Conservation (phyloP, 2,888 invertebrate species). For the Herminia tarsipennalis region DNA sequence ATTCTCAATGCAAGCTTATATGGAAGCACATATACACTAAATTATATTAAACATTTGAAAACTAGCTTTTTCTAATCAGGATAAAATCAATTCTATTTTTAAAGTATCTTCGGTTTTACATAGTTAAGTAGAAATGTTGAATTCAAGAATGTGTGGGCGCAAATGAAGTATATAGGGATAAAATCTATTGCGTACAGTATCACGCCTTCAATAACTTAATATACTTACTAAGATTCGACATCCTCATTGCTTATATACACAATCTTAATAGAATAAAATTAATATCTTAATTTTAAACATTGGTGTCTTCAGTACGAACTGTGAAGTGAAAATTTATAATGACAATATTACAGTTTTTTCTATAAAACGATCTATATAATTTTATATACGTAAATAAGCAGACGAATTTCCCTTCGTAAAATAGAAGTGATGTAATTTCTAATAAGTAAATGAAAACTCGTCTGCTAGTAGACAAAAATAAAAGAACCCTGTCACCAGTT, state of each 20-base stretch:
- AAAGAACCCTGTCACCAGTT: slow-evolving; percentile 82
- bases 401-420: slow-evolving; percentile 69
- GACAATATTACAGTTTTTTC: slow-evolving; percentile 45
- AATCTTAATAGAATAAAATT: slow-evolving; percentile 30
- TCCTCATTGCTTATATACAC: slow-evolving; percentile 42
- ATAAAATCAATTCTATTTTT: slow-evolving; percentile 15
- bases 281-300: slow-evolving; percentile 46
- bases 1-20: slow-evolving; percentile 55
- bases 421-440: slow-evolving; percentile 60
- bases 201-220: slow-evolving; percentile 26
- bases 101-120: slow-evolving; percentile 19
- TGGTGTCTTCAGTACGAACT: slow-evolving; percentile 48
- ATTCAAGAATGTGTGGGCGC: slow-evolving; percentile 30
- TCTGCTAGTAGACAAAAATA: slow-evolving; percentile 76
- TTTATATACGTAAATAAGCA: slow-evolving; percentile 61
- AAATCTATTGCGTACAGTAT: slow-evolving; percentile 32
- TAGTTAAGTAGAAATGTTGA: slow-evolving; percentile 17
- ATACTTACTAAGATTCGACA: slow-evolving; percentile 26
- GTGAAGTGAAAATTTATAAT: slow-evolving; percentile 43
- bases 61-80: slow-evolving; percentile 22
- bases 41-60: slow-evolving; percentile 32
- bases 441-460: slow-evolving; percentile 61
- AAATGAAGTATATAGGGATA: slow-evolving; percentile 36
- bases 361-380: slow-evolving; percentile 59
- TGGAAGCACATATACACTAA: slow-evolving; percentile 62